A percentile compares a stretch with the other conserved stretches of the same genome.
phyloP scores from a whole-genome alignment of 2,888 invertebrate genomes.

The Rhagonycha lutea region DNA sequence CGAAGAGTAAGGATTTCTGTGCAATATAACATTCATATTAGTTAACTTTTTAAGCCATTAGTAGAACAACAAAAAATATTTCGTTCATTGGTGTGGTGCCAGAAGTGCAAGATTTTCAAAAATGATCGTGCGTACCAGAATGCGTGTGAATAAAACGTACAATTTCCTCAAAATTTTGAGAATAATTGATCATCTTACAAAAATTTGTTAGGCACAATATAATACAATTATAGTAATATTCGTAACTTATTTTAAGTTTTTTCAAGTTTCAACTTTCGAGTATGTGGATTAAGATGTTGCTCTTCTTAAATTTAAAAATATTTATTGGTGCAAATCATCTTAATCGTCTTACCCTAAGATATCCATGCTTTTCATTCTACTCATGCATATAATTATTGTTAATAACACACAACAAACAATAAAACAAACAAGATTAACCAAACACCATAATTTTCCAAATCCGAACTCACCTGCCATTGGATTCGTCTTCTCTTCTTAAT shows the following conservation, averaged over 20 bases:
- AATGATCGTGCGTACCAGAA: background rate
- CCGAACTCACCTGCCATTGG: constrained; percentile 5
- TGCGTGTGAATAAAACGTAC: background rate
- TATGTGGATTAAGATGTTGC: background rate
- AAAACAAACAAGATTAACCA: background rate
- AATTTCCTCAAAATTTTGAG: background rate
- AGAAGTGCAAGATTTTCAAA: background rate
- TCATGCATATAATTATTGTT: background rate
- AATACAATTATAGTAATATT: background rate
- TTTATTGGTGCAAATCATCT: background rate
- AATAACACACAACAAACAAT: background rate
- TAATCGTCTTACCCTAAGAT: background rate
- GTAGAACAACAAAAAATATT: background rate
- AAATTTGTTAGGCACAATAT: background rate
- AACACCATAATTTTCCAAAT: constrained; percentile 5
- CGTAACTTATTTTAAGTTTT: background rate
- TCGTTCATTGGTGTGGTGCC: background rate
- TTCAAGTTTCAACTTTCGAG: background rate
- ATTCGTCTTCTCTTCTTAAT: constrained; percentile 7
- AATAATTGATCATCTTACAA: background rate
- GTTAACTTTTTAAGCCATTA: background rate
- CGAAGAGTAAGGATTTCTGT: background rate
- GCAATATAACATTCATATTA: background rate
- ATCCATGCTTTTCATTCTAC: background rate
- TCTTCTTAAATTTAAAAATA: background rate